These are phyloP conservation scores for Spilarctia lutea DNA, from an alignment of 2,888 invertebrate species.

Conservation along the genomic window DNA sequence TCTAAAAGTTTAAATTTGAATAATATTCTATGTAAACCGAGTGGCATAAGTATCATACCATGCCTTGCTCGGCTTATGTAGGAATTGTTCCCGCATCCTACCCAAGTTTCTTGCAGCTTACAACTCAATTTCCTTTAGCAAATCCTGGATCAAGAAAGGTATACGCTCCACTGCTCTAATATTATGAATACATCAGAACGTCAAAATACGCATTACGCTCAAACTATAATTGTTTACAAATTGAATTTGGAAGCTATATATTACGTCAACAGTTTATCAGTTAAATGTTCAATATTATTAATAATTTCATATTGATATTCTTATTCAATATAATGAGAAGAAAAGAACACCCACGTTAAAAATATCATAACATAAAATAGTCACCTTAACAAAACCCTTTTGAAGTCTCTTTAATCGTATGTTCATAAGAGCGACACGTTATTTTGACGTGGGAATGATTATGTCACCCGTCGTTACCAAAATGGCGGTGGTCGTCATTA, in stretches of 20 bases:
- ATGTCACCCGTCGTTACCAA: constrained; percentile 71
- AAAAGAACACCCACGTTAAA: background rate
- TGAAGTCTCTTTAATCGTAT: constrained; percentile 18
- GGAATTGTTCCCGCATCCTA: constrained; percentile 62
- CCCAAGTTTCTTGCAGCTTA: constrained; percentile 71
- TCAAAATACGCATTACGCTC: constrained; percentile 33
- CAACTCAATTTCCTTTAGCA: constrained; percentile 75
- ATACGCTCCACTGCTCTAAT: constrained; percentile 66
- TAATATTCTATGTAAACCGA: constrained; percentile 44
- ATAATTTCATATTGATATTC: no score
- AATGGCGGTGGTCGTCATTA: constrained; percentile 80
- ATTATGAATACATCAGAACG: constrained; percentile 63
- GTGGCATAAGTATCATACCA: constrained; percentile 56
- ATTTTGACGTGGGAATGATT: constrained; percentile 50
- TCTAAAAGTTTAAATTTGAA: constrained; percentile 9
- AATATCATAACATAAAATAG: background rate
- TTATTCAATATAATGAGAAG: background rate
- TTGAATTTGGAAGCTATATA: background rate
- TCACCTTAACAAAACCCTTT: background rate
- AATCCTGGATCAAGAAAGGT: constrained; percentile 75
- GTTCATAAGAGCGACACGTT: constrained; percentile 37
- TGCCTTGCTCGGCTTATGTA: constrained; percentile 62
- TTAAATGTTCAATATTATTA: background rate
- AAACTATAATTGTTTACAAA: constrained; percentile 11
- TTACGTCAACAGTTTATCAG: background rate